Evolutionary conservation across 2,888 invertebrate species (phyloP), one percentile per base, ranked within the genome.

Genomic region (Luperina nickerlii): DNA sequence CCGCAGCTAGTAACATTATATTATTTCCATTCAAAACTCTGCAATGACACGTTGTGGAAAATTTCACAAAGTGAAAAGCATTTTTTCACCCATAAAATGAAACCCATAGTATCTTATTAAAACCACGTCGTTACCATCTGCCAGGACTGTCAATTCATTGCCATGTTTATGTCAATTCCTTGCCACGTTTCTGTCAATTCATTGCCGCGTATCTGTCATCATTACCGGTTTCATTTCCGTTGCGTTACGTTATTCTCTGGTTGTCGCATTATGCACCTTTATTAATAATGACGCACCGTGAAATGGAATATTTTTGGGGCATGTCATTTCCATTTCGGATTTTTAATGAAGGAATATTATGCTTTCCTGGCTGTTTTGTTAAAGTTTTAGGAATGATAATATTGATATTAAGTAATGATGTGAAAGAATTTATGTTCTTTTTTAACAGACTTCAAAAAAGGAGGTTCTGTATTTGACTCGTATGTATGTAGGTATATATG

Each of bases 201-300:
- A 74, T 88, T 81, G 87, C 78, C 67, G 13, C 80, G 79, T 85
- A 88, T 90, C 90, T 88, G 85, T 90, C 88, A 90, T 86, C 83
- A 77, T 88, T 86, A 90, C 76, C 77, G 79, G 71, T 76, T 84
- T 86, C 88, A 85, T 85, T 86, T 85, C 82, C 79, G 78, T 81
- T 60, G 24, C 73, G 78, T 78, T 74, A 71, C 77, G 75, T 69
- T 78, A 86, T 79, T 74, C 80, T 83, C 76, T 83, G 87, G 80
- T 70, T 80, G 84, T 85, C 87, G 80, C 87, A 77, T 87, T 85
- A 87, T 87, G 74, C 82, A 87, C 68, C 83, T 78, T 85, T 87
- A 83, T 85, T 88, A 79, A 88, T 88, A 88, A 88, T 81, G 88
- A 85, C 85, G 76, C 72, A 42, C 69, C 62, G 77, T 82, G 80